Conservation (phyloP, 2,888 invertebrate genomes). For the Capitulum mitella region DNA sequence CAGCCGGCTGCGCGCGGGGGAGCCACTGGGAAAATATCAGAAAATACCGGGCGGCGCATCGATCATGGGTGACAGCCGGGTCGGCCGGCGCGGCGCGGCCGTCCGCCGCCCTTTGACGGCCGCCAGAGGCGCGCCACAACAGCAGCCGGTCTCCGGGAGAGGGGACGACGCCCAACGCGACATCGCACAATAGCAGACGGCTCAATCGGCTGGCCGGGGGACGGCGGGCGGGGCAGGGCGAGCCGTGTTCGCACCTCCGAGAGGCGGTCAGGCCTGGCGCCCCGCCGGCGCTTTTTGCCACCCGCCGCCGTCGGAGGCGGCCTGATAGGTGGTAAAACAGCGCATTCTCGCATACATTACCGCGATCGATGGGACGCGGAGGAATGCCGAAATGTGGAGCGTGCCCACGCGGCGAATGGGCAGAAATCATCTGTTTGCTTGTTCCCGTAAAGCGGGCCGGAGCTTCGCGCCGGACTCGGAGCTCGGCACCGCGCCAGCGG, state of each 20-base stretch:
- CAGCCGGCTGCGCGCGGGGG: not conserved
- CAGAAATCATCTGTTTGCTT: not conserved
- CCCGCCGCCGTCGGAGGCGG: not conserved
- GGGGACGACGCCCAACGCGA: not conserved
- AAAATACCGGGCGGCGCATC: slow-evolving; percentile 6
- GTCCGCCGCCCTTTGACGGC: not conserved
- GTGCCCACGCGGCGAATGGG: not conserved
- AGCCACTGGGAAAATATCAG: slow-evolving; percentile 13
- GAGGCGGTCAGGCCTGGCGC: not conserved
- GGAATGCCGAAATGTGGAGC: not conserved
- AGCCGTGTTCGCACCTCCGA: not conserved
- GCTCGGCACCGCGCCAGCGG: not conserved
- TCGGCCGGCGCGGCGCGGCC: not conserved
- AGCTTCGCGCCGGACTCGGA: not conserved
- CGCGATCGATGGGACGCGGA: not conserved
- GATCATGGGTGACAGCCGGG: slow-evolving; percentile 3
- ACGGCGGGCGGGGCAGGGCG: not conserved
- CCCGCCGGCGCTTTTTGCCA: not conserved
- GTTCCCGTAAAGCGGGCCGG: too few relatives aligned
- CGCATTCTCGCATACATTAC: slow-evolving; percentile 1
- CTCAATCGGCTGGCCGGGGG: not conserved
- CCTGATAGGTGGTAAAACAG: slow-evolving; percentile 2
- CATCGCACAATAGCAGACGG: not conserved
- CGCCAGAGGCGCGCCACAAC: not conserved
- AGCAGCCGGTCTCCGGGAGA: not conserved